A percentile compares a stretch with the other conserved stretches of the same genome.
Conservation (phyloP, 2,888 invertebrate species). For the Daptonema setosum region DNA sequence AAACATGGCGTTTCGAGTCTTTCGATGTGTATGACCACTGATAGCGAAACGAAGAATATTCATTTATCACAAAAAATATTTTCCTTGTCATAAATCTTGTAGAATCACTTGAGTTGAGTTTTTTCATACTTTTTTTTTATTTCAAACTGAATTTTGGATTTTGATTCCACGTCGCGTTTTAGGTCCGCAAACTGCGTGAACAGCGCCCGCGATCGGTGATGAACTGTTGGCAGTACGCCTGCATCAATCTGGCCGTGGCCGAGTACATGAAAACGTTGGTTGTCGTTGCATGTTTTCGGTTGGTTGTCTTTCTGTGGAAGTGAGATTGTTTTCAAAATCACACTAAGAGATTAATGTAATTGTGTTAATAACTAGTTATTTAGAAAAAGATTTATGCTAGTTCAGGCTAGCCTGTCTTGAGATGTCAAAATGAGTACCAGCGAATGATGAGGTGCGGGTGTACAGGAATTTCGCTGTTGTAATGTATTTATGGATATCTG, state of each 20-base stretch:
- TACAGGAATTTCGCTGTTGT: no score
- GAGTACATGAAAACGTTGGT: conserved; percentile 1
- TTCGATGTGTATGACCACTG: no score
- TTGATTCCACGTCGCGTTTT: no score
- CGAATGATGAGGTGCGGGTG: neutral
- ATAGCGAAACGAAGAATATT: no score
- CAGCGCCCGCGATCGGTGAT: conserved; percentile 9
- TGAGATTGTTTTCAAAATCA: neutral
- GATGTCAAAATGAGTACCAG: neutral
- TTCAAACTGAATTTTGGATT: no score
- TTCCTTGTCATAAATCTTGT: no score
- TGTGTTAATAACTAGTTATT: no score
- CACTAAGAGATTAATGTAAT: no score
- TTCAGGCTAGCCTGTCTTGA: neutral
- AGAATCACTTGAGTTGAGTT: no score
- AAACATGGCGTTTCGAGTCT: no score
- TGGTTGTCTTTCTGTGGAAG: neutral
- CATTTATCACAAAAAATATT: no score
- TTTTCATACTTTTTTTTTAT: no score
- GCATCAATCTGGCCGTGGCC: conserved; percentile 7
- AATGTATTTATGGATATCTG: neutral
- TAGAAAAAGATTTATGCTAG: neutral
- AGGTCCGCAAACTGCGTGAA: conserved; percentile 6
- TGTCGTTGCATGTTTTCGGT: neutral
- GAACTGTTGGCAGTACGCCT: conserved; percentile 10